Percentiles rank a stretch among this genome's conserved stretches.
Evolutionary conservation across 2,113 vertebrate species (phyloP).

Genomic region (Neodontobutis hainanensis): DNA sequence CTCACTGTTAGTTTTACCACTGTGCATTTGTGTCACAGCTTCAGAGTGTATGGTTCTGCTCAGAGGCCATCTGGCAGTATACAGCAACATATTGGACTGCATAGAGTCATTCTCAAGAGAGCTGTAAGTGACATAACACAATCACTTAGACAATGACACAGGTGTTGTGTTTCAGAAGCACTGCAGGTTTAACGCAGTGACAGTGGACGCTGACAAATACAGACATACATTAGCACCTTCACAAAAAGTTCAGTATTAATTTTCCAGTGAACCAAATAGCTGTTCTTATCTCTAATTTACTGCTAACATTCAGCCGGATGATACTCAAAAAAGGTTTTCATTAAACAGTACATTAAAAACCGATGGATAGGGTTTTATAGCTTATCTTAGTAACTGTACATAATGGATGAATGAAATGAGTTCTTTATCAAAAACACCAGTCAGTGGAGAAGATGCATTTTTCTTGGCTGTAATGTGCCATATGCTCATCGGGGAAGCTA

Average conservation of each 20-base stretch:
- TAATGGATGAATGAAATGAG: constrained; percentile 1
- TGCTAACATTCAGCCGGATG: background rate
- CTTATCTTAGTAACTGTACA: constrained; percentile 3
- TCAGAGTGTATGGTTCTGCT: background rate
- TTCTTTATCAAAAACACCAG: constrained; percentile 11
- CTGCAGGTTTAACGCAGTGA: background rate
- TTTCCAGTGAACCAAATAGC: constrained; percentile 1
- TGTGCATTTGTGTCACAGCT: background rate
- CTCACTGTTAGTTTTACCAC: background rate
- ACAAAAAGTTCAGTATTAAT: too few relatives aligned
- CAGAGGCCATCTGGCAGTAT: constrained; percentile 18
- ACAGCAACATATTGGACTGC: constrained; percentile 4
- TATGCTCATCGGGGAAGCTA: constrained; percentile 36
- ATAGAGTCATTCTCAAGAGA: constrained; percentile 10
- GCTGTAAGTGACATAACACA: constrained; percentile 17
- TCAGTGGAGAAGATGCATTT: constrained; percentile 23
- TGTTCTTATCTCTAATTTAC: background rate
- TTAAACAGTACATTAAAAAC: background rate
- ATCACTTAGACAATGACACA: constrained; percentile 10
- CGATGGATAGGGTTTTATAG: background rate
- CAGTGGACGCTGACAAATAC: background rate
- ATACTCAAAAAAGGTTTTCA: constrained; percentile 6
- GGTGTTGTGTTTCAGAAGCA: background rate
- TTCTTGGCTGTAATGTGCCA: constrained; percentile 24
- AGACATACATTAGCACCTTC: background rate